These are phyloP conservation scores for Drosophila cognata DNA, from an alignment of 2,888 invertebrate species.

Conservation along the genomic window DNA sequence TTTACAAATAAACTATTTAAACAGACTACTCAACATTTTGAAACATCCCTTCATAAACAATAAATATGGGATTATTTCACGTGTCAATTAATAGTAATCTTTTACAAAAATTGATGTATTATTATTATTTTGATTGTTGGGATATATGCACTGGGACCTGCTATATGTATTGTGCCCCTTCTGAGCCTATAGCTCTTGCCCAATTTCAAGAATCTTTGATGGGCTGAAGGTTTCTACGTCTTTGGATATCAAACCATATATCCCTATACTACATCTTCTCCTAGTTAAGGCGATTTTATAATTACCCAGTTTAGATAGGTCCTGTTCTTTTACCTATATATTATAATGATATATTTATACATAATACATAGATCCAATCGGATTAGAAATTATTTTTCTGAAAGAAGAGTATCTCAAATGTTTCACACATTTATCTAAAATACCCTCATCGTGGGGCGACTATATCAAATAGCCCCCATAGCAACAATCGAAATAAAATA, in stretches of 20 bases:
- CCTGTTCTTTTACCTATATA: no score
- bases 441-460: not conserved
- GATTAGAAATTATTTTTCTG: not conserved
- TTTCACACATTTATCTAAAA: not conserved
- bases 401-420: not conserved
- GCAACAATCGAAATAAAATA: not conserved
- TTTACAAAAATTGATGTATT: not conserved
- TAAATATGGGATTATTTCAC: not conserved
- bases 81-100: not conserved
- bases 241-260: not conserved
- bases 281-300: not conserved
- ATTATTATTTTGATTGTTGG: not conserved
- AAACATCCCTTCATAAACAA: not conserved
- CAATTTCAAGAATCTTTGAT: not conserved
- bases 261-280: fast-evolving
- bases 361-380: not conserved
- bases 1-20: not conserved
- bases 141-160: not conserved
- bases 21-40: not conserved
- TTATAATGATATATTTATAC: not conserved
- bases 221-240: fast-evolving
- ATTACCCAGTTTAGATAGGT: not conserved
- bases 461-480: not conserved
- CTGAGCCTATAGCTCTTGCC: not conserved
- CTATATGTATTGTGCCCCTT: no score